Conservation (phyloP, 37 sponge, comb jelly and placozoan species). For the Hexactinellida sp. region DNA sequence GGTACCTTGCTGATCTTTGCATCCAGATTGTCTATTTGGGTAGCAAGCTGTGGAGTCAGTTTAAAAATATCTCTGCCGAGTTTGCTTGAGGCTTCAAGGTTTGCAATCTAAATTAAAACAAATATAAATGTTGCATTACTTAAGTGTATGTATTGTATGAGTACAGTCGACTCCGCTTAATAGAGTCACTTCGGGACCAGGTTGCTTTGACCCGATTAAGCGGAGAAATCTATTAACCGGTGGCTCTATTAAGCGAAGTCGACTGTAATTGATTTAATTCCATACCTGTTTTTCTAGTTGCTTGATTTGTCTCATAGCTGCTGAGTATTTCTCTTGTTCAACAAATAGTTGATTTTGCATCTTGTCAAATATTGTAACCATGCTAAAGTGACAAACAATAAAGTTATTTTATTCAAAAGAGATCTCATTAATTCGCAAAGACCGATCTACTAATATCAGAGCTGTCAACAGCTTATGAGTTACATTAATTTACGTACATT, state of each 20-base stretch:
- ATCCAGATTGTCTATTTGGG: neutral
- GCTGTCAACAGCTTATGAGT: too few species aligned
- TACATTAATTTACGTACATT: too few species aligned
- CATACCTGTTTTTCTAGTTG: slow-evolving; percentile 14
- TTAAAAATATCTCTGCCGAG: neutral
- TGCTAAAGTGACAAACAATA: neutral
- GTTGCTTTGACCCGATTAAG: too few species aligned
- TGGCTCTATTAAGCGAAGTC: neutral
- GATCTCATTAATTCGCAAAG: too few species aligned
- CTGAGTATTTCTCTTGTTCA: slow-evolving; percentile 14
- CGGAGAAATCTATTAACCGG: neutral
- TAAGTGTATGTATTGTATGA: too few species aligned
- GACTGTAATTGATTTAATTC: neutral
- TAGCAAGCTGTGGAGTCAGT: slow-evolving; percentile 1
- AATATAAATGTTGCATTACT: too few species aligned
- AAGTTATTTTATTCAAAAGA: too few species aligned
- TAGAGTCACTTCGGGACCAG: too few species aligned
- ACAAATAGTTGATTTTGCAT: neutral
- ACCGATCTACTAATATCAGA: too few species aligned
- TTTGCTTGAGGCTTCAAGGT: slow-evolving; percentile 9
- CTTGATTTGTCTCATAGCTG: slow-evolving; percentile 4
- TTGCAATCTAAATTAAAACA: neutral
- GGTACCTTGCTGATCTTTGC: neutral
- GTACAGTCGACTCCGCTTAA: too few species aligned
- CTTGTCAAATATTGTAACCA: slow-evolving; percentile 9